Evolutionary conservation across 2,888 invertebrate species (phyloP).

Genomic region (Acronicta aceris): DNA sequence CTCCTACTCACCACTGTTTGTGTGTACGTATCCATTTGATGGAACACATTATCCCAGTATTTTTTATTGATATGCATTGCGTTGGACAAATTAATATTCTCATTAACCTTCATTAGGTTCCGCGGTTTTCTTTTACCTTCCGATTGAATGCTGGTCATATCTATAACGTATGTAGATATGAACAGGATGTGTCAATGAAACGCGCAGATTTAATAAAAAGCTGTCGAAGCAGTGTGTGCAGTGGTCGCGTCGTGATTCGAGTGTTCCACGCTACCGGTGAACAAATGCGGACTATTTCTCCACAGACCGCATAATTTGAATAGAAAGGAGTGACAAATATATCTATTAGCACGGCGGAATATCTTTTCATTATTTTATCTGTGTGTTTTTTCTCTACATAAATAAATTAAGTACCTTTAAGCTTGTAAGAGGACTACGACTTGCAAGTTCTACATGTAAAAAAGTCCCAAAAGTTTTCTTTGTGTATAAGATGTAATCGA

Average conservation of each 20-base stretch:
- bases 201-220: conserved; percentile 60
- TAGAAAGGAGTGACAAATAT: conserved; percentile 20
- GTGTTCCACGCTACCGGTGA: conserved; percentile 36
- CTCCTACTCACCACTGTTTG: conserved; percentile 61
- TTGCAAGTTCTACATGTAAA: background rate
- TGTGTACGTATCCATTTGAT: conserved; percentile 61
- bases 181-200: conserved; percentile 19
- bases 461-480: conserved; percentile 1
- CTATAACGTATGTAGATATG: conserved; percentile 31
- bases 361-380: background rate
- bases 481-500: background rate
- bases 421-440: background rate
- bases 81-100: conserved; percentile 70
- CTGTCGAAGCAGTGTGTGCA: conserved; percentile 30
- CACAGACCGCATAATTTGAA: conserved; percentile 23
- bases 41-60: conserved; percentile 78
- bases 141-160: conserved; percentile 37
- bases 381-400: background rate
- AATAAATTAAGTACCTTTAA: background rate
- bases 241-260: conserved; percentile 35
- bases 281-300: conserved; percentile 45
- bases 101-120: conserved; percentile 72
- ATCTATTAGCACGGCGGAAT: no score
- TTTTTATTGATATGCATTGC: conserved; percentile 73
- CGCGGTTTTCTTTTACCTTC: conserved; percentile 64